Conservation (phyloP, 2,797 vertebrate species). For the Leuciscus waleckii region DNA sequence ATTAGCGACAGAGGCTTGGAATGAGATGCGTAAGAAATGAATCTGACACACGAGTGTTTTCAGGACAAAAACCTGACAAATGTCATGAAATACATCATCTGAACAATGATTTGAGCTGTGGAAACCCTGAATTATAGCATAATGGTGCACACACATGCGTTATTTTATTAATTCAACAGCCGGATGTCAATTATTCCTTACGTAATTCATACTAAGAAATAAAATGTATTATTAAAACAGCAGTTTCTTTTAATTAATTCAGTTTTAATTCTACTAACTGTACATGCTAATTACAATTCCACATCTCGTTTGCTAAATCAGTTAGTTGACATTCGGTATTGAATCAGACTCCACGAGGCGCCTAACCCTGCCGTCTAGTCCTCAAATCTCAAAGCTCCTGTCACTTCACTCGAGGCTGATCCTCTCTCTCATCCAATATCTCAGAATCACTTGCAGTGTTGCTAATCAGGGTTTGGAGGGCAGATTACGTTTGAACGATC, state of each 20-base stretch:
- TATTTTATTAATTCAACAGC: too few species aligned
- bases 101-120: too few species aligned
- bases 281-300: not conserved
- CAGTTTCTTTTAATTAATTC: not conserved
- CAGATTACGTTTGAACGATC: constrained; percentile 26
- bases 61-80: too few species aligned
- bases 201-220: not conserved
- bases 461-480: constrained; percentile 36
- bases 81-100: too few species aligned
- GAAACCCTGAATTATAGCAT: too few species aligned
- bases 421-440: constrained; percentile 27
- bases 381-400: not conserved
- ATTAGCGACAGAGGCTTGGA: too few species aligned
- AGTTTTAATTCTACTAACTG: not conserved
- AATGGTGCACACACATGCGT: too few species aligned
- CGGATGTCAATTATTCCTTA: too few species aligned
- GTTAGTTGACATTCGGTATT: not conserved
- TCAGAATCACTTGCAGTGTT: constrained; percentile 18
- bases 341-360: not conserved
- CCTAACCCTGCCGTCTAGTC: not conserved
- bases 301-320: not conserved
- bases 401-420: constrained; percentile 27
- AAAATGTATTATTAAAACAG: not conserved
- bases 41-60: too few species aligned
- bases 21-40: too few species aligned